Percentiles rank a stretch among this genome's conserved stretches.
Evolutionary conservation across 2,888 invertebrate genomes (phyloP).

Genomic region (Melangyna quadrimaculata): DNA sequence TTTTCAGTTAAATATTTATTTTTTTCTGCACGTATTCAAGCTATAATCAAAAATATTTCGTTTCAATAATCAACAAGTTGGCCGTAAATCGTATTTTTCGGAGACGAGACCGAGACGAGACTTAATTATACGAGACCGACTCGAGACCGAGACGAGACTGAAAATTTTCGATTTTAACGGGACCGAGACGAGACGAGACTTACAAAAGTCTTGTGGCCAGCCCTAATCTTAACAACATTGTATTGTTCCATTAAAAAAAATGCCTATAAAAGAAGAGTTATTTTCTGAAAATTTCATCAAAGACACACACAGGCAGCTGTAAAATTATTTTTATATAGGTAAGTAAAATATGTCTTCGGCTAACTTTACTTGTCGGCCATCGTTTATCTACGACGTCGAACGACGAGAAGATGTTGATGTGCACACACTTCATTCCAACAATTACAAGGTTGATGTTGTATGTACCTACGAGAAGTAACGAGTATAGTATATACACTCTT

Average conservation of each 20-base stretch:
- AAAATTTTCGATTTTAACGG: too few relatives aligned
- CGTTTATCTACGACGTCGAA: constrained; percentile 41
- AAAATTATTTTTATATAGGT: constrained; percentile 33
- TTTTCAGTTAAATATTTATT: too few relatives aligned
- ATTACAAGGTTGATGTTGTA: neutral
- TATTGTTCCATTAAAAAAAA: constrained; percentile 11
- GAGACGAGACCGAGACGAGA: too few relatives aligned
- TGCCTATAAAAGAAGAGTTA: constrained; percentile 7
- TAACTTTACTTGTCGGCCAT: constrained; percentile 30
- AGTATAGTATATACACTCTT: neutral
- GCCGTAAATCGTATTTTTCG: too few relatives aligned
- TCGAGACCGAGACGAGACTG: too few relatives aligned
- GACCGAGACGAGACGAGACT: too few relatives aligned
- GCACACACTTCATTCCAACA: constrained; percentile 35
- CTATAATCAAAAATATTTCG: too few relatives aligned
- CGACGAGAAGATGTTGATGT: constrained; percentile 31
- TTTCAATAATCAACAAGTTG: too few relatives aligned
- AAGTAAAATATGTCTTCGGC: constrained; percentile 27
- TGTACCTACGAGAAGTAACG: too few relatives aligned
- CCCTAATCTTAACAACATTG: constrained; percentile 15
- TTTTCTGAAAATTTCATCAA: constrained; percentile 16
- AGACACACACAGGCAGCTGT: constrained; percentile 35
- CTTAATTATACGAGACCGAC: too few relatives aligned
- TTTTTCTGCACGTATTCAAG: too few relatives aligned
- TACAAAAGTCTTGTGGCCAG: too few relatives aligned